These are phyloP conservation scores for Sesia apiformis DNA, from an alignment of 2,888 invertebrate species.

Conservation along the genomic window DNA sequence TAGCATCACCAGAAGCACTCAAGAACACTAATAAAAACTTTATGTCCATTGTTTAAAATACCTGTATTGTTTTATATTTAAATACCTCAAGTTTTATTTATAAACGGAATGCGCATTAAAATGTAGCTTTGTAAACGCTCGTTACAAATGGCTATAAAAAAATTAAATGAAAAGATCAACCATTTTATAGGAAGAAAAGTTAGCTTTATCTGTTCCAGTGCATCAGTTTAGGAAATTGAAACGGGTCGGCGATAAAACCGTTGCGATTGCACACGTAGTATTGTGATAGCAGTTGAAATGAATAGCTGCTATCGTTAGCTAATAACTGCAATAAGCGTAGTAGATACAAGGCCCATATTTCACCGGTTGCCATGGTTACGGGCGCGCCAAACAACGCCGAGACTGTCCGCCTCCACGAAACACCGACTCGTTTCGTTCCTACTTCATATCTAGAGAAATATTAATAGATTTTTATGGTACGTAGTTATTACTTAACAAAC, in stretches of 20 bases:
- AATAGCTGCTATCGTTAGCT: constrained; percentile 55
- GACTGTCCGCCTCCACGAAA: constrained; percentile 1
- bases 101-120: neutral
- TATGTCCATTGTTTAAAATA: neutral
- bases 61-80: neutral
- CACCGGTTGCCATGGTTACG: constrained; percentile 56
- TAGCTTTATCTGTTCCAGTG: constrained; percentile 10
- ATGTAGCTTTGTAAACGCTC: neutral
- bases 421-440: neutral
- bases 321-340: constrained; percentile 55
- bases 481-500: too few species aligned
- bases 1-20: neutral
- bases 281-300: constrained; percentile 36
- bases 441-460: too few species aligned
- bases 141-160: neutral
- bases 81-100: neutral
- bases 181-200: constrained; percentile 12
- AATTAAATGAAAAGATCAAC: neutral
- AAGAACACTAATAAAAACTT: neutral
- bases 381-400: constrained; percentile 52
- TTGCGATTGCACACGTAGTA: constrained; percentile 26
- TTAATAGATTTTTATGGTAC: too few species aligned
- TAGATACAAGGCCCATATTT: constrained; percentile 61
- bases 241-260: constrained; percentile 18
- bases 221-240: constrained; percentile 7